These are phyloP conservation scores for Xylocampa areola DNA, from an alignment of 2,888 invertebrate genomes.

Conservation along the genomic window DNA sequence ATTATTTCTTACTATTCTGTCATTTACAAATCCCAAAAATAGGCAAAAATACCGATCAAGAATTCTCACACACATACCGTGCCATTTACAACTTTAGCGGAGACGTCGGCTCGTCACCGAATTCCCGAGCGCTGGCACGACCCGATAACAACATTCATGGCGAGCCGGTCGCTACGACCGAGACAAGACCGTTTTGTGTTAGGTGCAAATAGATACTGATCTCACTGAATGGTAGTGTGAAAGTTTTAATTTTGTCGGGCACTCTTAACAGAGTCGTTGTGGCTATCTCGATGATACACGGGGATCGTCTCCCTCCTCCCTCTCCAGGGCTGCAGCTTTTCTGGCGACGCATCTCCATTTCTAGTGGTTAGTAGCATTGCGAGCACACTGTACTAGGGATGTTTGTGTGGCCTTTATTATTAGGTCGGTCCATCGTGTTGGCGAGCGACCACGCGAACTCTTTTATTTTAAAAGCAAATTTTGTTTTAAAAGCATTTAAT, in stretches of 20 bases:
- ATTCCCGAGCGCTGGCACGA: constrained; percentile 17
- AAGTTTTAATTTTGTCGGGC: neutral
- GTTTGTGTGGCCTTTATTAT: too few species aligned
- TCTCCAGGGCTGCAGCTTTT: too few species aligned
- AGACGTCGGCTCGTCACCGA: neutral
- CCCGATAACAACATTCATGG: constrained; percentile 25
- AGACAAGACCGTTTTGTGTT: constrained; percentile 2
- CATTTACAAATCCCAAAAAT: neutral
- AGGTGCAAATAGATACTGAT: constrained; percentile 17
- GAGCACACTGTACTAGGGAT: too few species aligned
- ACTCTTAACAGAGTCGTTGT: too few species aligned
- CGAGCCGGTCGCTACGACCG: neutral
- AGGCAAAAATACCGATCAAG: neutral
- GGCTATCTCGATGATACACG: too few species aligned
- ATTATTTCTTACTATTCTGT: neutral
- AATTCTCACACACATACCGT: neutral
- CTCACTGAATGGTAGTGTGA: neutral
- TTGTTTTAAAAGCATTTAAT: too few species aligned
- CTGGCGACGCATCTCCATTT: too few species aligned
- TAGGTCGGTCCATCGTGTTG: too few species aligned
- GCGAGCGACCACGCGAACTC: too few species aligned
- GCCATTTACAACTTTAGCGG: neutral
- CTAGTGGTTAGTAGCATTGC: too few species aligned
- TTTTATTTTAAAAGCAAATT: too few species aligned
- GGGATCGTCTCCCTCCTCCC: too few species aligned